These are phyloP conservation scores for Orthosia cruda DNA, from an alignment of 2,888 invertebrate genomes.

Conservation along the genomic window DNA sequence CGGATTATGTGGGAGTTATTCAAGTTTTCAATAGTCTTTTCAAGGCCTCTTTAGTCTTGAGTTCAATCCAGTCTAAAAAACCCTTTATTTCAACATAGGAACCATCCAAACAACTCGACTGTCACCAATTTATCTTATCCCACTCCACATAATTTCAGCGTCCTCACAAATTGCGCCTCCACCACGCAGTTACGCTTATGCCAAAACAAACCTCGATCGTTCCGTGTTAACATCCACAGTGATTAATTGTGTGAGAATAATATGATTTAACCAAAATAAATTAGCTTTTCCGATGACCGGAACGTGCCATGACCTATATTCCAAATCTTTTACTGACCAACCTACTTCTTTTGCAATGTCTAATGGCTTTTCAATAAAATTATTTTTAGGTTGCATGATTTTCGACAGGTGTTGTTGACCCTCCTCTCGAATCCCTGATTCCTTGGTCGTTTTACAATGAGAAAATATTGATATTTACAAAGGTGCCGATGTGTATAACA, in stretches of 20 bases:
- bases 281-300: conserved; percentile 45
- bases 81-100: not conserved
- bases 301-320: conserved; percentile 56
- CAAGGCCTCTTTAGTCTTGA: too few relatives aligned
- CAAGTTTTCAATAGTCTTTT: too few relatives aligned
- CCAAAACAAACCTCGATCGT: conserved; percentile 26
- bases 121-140: not conserved
- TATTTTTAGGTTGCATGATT: not conserved
- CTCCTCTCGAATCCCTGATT: too few relatives aligned
- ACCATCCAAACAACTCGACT: too few relatives aligned
- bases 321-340: conserved; percentile 5
- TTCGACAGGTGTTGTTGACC: not conserved
- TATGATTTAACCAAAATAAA: conserved; percentile 49
- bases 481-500: too few relatives aligned
- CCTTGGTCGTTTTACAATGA: too few relatives aligned
- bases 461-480: too few relatives aligned
- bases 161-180: not conserved
- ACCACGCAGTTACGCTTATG: not conserved
- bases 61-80: too few relatives aligned
- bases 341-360: conserved; percentile 9
- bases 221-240: conserved; percentile 18
- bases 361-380: not conserved
- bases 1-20: too few relatives aligned
- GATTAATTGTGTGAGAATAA: conserved; percentile 50
- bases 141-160: not conserved